Evolutionary conservation across 2,797 vertebrate species (phyloP).

Genomic region (Meriones psammophilus): DNA sequence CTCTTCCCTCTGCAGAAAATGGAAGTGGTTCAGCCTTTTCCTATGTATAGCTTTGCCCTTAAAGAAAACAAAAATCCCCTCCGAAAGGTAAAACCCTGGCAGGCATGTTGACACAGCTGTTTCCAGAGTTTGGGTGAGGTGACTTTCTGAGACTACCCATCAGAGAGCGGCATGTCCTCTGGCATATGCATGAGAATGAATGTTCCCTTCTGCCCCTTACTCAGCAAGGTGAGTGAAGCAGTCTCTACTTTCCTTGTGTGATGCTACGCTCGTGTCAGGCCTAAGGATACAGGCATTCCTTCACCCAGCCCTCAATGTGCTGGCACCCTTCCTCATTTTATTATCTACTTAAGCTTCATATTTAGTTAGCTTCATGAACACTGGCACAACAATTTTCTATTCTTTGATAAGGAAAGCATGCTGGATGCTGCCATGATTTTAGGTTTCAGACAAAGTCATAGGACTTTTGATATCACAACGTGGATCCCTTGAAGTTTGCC

Average conservation of each 20-base stretch:
- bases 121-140: neutral
- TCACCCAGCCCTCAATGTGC: neutral
- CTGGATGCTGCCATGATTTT: conserved; percentile 88
- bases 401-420: conserved; percentile 98
- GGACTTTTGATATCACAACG: neutral
- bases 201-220: neutral
- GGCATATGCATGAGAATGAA: too few species aligned
- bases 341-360: conserved; percentile 72
- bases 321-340: neutral
- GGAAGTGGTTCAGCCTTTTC: neutral
- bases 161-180: neutral
- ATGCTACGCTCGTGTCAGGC: neutral
- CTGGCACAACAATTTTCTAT: conserved; percentile 99
- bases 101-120: neutral
- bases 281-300: neutral
- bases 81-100: neutral
- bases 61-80: conserved; percentile 11
- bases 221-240: neutral
- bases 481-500: neutral
- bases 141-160: neutral
- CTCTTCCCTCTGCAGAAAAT: neutral
- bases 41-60: neutral
- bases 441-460: neutral
- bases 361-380: conserved; percentile 97
- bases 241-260: neutral